phyloP scores from a whole-genome alignment of 2,888 invertebrate species.

The Agriopis leucophaearia region DNA sequence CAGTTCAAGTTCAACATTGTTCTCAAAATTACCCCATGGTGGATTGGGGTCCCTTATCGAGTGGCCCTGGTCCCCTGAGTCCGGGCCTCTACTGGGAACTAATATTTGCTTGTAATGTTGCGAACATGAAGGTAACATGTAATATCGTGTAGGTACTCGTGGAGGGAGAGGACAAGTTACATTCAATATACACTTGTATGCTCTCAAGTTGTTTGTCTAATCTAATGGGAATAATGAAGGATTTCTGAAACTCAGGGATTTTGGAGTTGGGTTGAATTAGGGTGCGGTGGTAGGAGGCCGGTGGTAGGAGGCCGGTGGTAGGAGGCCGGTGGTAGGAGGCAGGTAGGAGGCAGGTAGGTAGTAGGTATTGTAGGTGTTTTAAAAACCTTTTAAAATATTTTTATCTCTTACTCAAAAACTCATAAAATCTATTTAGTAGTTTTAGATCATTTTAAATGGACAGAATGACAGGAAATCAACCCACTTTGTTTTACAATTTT shows the following conservation, averaged over 20 bases:
- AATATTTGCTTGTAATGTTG: slow-evolving; percentile 41
- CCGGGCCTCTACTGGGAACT: slow-evolving; percentile 22
- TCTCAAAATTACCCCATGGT: too few relatives aligned
- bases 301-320: too few relatives aligned
- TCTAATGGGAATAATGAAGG: slow-evolving; percentile 12
- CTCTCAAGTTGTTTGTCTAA: slow-evolving; percentile 15
- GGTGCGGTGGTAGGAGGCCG: not conserved
- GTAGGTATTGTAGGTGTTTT: not conserved
- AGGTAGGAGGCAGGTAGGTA: too few relatives aligned
- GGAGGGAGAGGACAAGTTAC: slow-evolving; percentile 6
- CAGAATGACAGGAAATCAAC: too few relatives aligned
- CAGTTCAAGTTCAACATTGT: too few relatives aligned
- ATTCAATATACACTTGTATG: slow-evolving; percentile 12
- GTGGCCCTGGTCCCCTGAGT: not conserved
- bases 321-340: too few relatives aligned
- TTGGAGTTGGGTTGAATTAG: not conserved
- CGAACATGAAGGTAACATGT: slow-evolving; percentile 24
- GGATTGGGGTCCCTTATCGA: too few relatives aligned
- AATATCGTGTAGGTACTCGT: slow-evolving; percentile 15
- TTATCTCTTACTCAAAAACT: too few relatives aligned
- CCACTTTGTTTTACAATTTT: too few relatives aligned
- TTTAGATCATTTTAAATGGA: too few relatives aligned
- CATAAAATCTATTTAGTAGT: too few relatives aligned
- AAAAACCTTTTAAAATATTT: too few relatives aligned
- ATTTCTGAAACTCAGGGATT: not conserved